Evolutionary conservation across 2,888 invertebrate species (phyloP), one percentile per base, ranked within the genome.

Genomic region (Platynereis dumerilii): DNA sequence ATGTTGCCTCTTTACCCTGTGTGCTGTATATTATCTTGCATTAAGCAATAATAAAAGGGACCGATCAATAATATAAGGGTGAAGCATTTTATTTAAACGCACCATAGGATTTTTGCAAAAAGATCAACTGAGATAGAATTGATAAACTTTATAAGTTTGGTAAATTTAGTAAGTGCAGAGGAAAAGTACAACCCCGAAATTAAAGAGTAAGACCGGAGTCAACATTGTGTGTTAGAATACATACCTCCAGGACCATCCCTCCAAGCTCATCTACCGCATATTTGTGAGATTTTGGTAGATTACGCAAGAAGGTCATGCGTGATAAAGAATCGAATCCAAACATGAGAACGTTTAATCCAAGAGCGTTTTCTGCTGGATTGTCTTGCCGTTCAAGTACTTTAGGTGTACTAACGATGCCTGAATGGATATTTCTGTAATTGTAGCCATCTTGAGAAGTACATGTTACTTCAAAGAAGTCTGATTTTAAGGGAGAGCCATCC

Each of bases 271-370:
- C 63, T 2, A 73, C 69, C 57, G 81, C 77, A 66, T 78, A 82
- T 10, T 72, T 65, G 60, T 80, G 72, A 20, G 79, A 72, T 54
- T 75, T 72, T 0, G 82, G 82, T 29, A 83, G 62, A 39, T 76
- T 74, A 15, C 83, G 69, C 57, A 78, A 69, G 77, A 80, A 82
- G 12, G 67, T 70, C 83, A 92, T 90, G 58, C 90, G 88, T 0
- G 94, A 92, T 0, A 94, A 84, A 0, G 95, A 94, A 83, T 96
- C 95, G 75, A 92, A 91, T 0, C 93, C 94, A 68, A 93, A 89
- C 86, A 94, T 92, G 0, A 94, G 82, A 3, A 73, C 55, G 53
- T 72, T 64, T 12, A 72, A 56, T 10, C 54, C 61, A 22, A 66
- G 24, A 10, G 53, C 20, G 2, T 17, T 26, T 20, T 56, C 20